Evolutionary conservation across 2,113 vertebrate species (phyloP), one percentile per base, ranked within the genome.

Genomic region (Pluvialis apricaria): DNA sequence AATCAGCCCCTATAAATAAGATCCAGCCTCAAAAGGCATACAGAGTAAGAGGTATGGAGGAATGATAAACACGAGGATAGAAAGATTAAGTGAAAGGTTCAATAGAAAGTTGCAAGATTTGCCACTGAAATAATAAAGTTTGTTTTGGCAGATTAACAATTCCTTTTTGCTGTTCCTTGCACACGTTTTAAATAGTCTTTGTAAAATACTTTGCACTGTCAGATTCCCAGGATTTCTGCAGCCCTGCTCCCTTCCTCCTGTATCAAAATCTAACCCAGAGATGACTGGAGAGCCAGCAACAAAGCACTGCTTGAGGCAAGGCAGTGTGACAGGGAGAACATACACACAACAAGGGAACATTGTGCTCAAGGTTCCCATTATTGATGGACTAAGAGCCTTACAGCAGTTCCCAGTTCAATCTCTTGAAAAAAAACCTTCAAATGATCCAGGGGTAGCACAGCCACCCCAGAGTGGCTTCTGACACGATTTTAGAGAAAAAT

Each of bases 401-500:
- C 10, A 75, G 54, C 13, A 86, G 19, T 15, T 86, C 54, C 58
- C 19, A 55, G 29, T n/a, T 29, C 32, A 10, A 52, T 5, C 15
- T 40, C 36, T 22, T 15, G 15, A 16, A 45, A 73, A 68, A 62
- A 31, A 40, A 40, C 7, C 20, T 21, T 47, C 7, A 69, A 42
- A 60, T 0, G 1, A 81, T 21, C 12, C 34, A 47, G 34, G 22
- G 4, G 2, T 14, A 60, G 11, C 31, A 44, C 20, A 65, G 60
- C 11, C 6, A 65, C 31, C 4, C 16, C 25, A 11, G 21, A 60
- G 19, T 15, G 29, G 11, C 31, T 80, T 79, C 82, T 64, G 47
- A 55, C 14, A 11, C 0, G 0, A 9, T 20, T 42, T 64, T 10
- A 57, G 40, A 45, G 25, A 28, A 45, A 66, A 84, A 58, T 0